Base-by-base conservation (phyloP, 2,113 vertebrate species). In the Tragelaphus strepsiceros region DNA sequence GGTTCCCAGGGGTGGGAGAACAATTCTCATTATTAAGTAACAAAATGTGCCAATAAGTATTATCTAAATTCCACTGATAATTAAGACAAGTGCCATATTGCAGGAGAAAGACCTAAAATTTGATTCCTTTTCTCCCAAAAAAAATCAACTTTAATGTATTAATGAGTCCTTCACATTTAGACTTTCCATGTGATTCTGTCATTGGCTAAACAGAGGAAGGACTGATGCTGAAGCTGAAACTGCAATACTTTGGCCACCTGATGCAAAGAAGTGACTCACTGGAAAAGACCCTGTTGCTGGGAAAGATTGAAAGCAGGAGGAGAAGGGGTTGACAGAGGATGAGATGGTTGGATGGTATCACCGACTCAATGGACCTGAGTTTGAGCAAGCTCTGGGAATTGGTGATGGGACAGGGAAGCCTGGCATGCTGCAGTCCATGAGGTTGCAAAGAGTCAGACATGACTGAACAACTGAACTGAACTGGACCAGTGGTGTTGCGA, bases 251-350 rank as follows among this genome's bases (percentile, higher is more conserved):
- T 67, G 62, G 32, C 64, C 64, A 19, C 32, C 32, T 71, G 67
- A 39, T 71, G 10, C 2, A 0, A 39, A 39, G 67, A 22, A 39
- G 2, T 39, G 67, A 71, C 67, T 39, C 67, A 22, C 0, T 39
- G n/a, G 10, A 13, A 71, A 71, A 71, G 67, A 22, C 10, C 19
- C 67, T 22, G n/a, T 13, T 22, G 67, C 67, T 71, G 19, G 67
- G n/a, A 39, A 71, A 71, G n/a, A 71, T 2, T 71, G n/a, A 71
- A 12, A 2, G 67, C 67, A 71, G 67, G n/a, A 71, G 67, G 67
- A 71, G 19, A 71, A 71, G 67, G n/a, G 67, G 67, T 3, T 5
- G 2, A 39, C 1, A 71, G 67, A 71, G n/a, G 67, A 71, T 39
- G n/a, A 71, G 2, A 71, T 22, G n/a, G 67, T 1, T 71, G 67